A percentile compares a stretch with the other conserved stretches of the same genome.
Conservation (phyloP, 1,140 invertebrate species). For the Diachasmimorpha longicaudata region DNA sequence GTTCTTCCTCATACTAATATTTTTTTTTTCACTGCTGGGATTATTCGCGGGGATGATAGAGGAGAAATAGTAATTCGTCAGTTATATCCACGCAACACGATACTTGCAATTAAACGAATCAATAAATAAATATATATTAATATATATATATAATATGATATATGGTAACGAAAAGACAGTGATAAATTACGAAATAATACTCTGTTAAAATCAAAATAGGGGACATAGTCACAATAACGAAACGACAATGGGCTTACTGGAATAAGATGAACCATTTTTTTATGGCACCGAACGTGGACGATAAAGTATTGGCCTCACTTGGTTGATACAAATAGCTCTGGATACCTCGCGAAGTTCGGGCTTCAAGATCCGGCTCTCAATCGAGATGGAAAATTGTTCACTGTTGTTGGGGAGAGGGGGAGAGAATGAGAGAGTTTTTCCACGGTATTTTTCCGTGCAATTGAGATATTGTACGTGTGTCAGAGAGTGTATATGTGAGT, state of each 20-base stretch:
- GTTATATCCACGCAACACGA: constrained; percentile 2
- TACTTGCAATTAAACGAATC: not conserved
- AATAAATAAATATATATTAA: constrained; percentile 8
- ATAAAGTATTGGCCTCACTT: constrained; percentile 8
- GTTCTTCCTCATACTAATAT: constrained; percentile 36
- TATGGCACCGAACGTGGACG: not conserved
- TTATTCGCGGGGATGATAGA: not conserved
- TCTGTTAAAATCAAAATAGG: not conserved
- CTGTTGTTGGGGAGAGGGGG: constrained; percentile 25
- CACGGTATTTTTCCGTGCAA: not conserved
- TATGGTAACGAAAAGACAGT: not conserved
- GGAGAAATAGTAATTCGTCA: not conserved
- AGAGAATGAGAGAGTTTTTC: constrained; percentile 7
- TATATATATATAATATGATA: not conserved
- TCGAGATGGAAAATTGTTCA: constrained; percentile 11
- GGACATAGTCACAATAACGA: constrained; percentile 9
- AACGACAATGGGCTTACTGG: constrained; percentile 10
- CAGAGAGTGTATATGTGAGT: not conserved
- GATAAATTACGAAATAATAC: not conserved
- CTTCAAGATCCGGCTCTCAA: not conserved
- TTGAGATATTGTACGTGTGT: not conserved
- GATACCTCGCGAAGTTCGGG: not conserved
- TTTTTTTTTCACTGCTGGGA: constrained; percentile 9
- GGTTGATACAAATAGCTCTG: constrained; percentile 10
- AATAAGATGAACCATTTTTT: constrained; percentile 10